phyloP scores from a whole-genome alignment of 2,888 invertebrate genomes.

The Argyresthia albistria region DNA sequence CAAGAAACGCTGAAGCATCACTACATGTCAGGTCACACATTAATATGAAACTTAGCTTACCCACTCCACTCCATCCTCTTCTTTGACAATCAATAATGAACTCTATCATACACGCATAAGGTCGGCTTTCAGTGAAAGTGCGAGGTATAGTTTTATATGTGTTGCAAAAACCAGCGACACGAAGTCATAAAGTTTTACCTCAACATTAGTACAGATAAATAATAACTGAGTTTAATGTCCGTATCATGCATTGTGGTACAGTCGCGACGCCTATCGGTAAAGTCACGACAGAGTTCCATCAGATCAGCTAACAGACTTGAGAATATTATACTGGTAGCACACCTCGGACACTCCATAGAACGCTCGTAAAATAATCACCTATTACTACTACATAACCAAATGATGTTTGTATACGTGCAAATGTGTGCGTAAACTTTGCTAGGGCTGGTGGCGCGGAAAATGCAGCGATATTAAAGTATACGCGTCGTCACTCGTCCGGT shows the following conservation, averaged over 20 bases:
- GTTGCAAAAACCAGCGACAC: constrained; percentile 10
- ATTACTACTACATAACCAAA: too few relatives aligned
- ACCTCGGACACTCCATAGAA: too few relatives aligned
- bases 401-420: too few relatives aligned
- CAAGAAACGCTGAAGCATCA: not conserved
- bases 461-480: too few relatives aligned
- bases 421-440: too few relatives aligned
- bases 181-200: constrained; percentile 18
- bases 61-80: not conserved
- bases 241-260: constrained; percentile 10
- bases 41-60: not conserved
- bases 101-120: constrained; percentile 6
- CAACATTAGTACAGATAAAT: constrained; percentile 8
- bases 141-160: not conserved
- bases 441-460: too few relatives aligned
- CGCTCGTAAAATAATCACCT: too few relatives aligned
- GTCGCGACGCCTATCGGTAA: not conserved
- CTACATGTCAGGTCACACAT: constrained; percentile 3
- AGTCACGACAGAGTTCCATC: too few relatives aligned
- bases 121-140: not conserved
- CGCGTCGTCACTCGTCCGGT: too few relatives aligned
- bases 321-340: too few relatives aligned
- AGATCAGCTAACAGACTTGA: too few relatives aligned
- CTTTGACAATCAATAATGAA: not conserved
- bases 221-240: constrained; percentile 16